phyloP scores from a whole-genome alignment of 2,113 vertebrate genomes.

The Notechis scutatus region DNA sequence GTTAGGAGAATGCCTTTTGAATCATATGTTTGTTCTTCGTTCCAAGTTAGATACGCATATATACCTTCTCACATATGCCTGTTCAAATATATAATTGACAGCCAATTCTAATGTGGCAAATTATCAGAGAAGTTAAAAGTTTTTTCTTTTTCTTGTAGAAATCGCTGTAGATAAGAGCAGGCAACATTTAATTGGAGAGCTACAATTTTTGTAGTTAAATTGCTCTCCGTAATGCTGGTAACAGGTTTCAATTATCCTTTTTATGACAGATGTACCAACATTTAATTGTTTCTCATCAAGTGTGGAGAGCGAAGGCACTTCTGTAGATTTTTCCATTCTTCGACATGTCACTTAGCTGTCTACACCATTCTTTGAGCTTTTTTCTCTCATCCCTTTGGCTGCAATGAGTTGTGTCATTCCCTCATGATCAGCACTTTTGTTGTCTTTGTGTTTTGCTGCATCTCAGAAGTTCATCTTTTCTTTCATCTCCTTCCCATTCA shows the following conservation, averaged over 20 bases:
- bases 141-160: conserved; percentile 49
- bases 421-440: conserved; percentile 99
- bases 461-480: conserved; percentile 99
- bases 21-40: conserved; percentile 10
- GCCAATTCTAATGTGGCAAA: conserved; percentile 40
- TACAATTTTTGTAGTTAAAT: conserved; percentile 66
- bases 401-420: conserved; percentile 95
- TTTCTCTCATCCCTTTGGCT: conserved; percentile 83
- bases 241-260: conserved; percentile 73
- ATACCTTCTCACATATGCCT: conserved; percentile 22
- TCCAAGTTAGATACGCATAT: not conserved
- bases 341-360: conserved; percentile 93
- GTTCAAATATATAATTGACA: conserved; percentile 28
- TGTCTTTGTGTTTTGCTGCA: conserved; percentile 97
- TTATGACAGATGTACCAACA: conserved; percentile 84
- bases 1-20: conserved; percentile 42
- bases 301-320: conserved; percentile 86
- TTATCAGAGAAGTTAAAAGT: conserved; percentile 41
- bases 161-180: conserved; percentile 58
- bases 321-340: conserved; percentile 99
- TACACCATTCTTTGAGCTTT: conserved; percentile 83
- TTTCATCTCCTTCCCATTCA: conserved; percentile 99
- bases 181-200: conserved; percentile 60
- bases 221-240: conserved; percentile 58
- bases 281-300: conserved; percentile 86